Conservation (phyloP, 2,888 invertebrate species). For the Meiosimyza platycephala region DNA sequence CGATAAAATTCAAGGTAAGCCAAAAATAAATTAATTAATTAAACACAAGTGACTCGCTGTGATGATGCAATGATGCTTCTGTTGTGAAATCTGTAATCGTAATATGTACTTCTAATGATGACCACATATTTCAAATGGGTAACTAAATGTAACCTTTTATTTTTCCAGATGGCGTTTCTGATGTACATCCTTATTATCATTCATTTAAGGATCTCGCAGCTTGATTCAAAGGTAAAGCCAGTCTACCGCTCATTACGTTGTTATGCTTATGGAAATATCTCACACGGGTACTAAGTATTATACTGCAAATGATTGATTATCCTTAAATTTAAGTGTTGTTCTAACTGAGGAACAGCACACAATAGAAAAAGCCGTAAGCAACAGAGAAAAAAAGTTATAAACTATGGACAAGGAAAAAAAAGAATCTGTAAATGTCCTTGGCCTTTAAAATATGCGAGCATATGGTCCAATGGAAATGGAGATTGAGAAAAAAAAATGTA, state of each 20-base stretch:
- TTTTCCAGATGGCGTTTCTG: constrained; percentile 22
- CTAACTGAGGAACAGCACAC: constrained; percentile 38
- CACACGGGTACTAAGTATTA: constrained; percentile 23
- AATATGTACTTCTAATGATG: no score
- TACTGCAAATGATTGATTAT: constrained; percentile 41
- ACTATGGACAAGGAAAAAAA: not conserved
- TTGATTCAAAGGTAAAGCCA: not conserved
- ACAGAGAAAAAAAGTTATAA: constrained; percentile 7
- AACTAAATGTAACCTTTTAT: constrained; percentile 8
- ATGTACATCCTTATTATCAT: constrained; percentile 10
- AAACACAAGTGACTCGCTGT: no score
- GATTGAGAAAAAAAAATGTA: no score
- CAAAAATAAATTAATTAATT: no score
- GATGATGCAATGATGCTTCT: no score
- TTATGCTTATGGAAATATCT: constrained; percentile 35
- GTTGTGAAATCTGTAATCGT: no score
- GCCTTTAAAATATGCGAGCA: constrained; percentile 4
- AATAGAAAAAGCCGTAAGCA: constrained; percentile 21
- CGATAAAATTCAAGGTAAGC: no score
- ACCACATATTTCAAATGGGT: no score
- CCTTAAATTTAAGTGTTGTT: constrained; percentile 34
- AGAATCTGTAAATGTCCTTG: constrained; percentile 17
- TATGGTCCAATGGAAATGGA: no score
- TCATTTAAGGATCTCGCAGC: not conserved
- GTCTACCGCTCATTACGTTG: constrained; percentile 23